Evolutionary conservation across 2,113 vertebrate species (phyloP).

Genomic region (Gasterosteus aculeatus): DNA sequence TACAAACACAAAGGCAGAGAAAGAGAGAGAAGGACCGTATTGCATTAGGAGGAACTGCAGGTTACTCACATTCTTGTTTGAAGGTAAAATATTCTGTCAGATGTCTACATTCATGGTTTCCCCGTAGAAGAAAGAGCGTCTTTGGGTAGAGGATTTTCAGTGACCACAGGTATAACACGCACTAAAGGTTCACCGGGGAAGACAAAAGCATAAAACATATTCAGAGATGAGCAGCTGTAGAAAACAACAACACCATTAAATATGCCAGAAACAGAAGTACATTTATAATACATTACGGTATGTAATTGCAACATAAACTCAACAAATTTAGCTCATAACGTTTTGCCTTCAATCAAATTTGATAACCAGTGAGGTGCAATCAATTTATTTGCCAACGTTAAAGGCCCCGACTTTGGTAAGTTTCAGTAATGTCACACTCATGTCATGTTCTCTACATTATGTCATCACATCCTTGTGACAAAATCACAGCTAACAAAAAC

Average conservation of each 20-base stretch:
- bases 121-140: constrained; percentile 85
- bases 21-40: neutral
- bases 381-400: neutral
- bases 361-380: neutral
- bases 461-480: neutral
- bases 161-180: constrained; percentile 86
- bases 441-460: neutral
- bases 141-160: constrained; percentile 89
- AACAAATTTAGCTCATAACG: neutral
- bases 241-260: neutral
- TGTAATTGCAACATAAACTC: neutral
- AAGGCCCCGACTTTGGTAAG: neutral
- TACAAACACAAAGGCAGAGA: neutral
- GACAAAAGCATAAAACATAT: constrained; percentile 10
- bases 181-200: constrained; percentile 64
- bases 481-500: neutral
- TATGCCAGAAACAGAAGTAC: neutral
- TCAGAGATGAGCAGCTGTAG: neutral
- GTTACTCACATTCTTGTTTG: constrained; percentile 88
- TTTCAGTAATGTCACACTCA: neutral
- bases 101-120: constrained; percentile 89
- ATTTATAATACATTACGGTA: neutral
- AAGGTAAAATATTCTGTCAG: constrained; percentile 89
- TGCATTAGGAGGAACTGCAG: neutral
- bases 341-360: neutral